These are phyloP conservation scores for Siderastrea radians DNA, from an alignment of 92 coral and sea anemone species.

Conservation along the genomic window DNA sequence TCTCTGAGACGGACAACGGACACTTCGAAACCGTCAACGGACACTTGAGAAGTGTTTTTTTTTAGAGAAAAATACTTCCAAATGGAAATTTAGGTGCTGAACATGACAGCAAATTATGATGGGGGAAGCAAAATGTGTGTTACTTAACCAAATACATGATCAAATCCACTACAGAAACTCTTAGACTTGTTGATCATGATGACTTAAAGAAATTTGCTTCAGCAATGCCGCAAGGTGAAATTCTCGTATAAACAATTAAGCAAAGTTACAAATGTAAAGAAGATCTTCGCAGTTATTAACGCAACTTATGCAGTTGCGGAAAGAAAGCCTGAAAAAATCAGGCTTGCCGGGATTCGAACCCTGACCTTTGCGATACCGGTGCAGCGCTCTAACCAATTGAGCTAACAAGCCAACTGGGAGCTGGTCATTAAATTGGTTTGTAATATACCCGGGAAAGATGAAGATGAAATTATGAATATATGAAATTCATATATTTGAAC, in stretches of 20 bases:
- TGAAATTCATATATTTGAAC: too few species aligned
- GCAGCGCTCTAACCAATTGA: too few species aligned
- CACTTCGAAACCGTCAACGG: not conserved
- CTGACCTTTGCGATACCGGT: too few species aligned
- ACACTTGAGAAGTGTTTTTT: not conserved
- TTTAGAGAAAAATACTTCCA: not conserved
- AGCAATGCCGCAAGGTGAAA: conserved; percentile 4
- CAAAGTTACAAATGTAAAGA: too few species aligned
- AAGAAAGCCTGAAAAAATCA: too few species aligned
- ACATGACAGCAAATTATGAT: not conserved
- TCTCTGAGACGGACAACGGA: conserved; percentile 7
- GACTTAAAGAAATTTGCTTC: conserved; percentile 6
- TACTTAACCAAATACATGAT: not conserved
- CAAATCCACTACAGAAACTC: not conserved
- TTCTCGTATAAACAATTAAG: not conserved
- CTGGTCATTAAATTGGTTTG: too few species aligned
- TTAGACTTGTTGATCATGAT: not conserved
- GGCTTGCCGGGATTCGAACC: too few species aligned
- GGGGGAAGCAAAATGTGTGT: not conserved
- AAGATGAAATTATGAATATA: too few species aligned
- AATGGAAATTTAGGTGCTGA: not conserved
- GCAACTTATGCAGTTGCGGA: too few species aligned
- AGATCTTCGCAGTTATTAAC: too few species aligned
- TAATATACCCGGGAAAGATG: too few species aligned
- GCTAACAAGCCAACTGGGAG: too few species aligned